phyloP scores from a whole-genome alignment of 2,113 vertebrate species.

The Hippopotamus amphibius region DNA sequence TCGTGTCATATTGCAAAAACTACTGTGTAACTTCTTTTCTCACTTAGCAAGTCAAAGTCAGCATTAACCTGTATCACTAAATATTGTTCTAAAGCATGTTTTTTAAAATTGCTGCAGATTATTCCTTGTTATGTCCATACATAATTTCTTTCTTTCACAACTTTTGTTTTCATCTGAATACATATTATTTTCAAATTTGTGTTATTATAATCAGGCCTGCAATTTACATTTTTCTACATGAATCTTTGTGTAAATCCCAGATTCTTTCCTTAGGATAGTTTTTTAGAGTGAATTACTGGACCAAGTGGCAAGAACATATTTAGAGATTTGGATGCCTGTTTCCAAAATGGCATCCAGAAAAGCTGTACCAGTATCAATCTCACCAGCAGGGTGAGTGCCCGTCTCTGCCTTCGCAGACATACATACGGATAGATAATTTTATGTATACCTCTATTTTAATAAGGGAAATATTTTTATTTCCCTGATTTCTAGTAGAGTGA shows the following conservation, averaged over 20 bases:
- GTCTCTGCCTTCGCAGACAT: background rate
- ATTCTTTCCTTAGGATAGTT: background rate
- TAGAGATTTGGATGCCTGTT: background rate
- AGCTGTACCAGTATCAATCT: background rate
- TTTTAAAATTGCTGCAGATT: background rate
- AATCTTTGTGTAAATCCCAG: background rate
- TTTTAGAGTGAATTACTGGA: background rate
- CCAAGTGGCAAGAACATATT: background rate
- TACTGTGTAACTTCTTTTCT: background rate
- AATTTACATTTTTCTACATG: background rate
- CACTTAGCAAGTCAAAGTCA: background rate
- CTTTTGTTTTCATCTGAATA: constrained; percentile 23
- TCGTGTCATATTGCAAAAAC: background rate
- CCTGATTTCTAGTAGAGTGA: background rate
- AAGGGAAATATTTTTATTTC: background rate
- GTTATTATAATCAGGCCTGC: background rate
- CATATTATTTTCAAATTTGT: background rate
- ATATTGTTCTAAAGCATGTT: background rate
- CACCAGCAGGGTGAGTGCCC: too few relatives aligned
- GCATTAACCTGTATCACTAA: background rate
- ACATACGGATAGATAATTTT: background rate
- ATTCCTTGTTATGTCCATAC: background rate
- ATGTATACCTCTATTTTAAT: background rate
- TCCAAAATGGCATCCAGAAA: background rate
- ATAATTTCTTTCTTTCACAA: constrained; percentile 11